Evolutionary conservation across 2,113 vertebrate species (phyloP).

Genomic region (Natator depressus): DNA sequence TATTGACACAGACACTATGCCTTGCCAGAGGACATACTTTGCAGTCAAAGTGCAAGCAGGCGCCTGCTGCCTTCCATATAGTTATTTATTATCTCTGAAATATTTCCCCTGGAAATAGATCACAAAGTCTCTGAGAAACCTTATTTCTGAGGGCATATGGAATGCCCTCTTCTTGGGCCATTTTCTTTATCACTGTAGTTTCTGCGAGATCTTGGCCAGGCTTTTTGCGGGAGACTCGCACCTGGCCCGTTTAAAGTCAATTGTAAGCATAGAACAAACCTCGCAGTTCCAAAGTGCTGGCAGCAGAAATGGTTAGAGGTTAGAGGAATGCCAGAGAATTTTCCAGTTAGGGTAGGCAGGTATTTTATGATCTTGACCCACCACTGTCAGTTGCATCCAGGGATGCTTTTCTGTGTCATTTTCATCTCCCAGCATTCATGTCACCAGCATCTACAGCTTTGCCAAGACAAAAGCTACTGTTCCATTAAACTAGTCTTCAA

Average conservation of each 20-base stretch:
- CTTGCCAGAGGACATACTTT: too few relatives aligned
- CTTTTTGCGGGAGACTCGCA: background rate
- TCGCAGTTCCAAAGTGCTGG: background rate
- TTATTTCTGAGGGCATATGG: background rate
- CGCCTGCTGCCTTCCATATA: background rate
- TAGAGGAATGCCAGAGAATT: background rate
- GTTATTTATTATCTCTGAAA: background rate
- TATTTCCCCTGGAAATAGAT: background rate
- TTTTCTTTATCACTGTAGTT: background rate
- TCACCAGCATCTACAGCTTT: rapidly evolving
- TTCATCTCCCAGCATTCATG: background rate
- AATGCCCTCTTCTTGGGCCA: background rate
- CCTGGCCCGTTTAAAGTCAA: background rate
- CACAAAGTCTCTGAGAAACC: background rate
- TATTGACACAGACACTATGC: too few relatives aligned
- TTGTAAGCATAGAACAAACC: background rate
- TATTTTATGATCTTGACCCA: background rate
- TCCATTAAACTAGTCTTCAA: background rate
- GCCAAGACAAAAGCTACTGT: background rate
- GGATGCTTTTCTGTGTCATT: rapidly evolving
- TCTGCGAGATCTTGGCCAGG: background rate
- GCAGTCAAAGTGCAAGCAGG: background rate
- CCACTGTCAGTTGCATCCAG: rapidly evolving
- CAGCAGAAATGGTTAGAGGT: background rate
- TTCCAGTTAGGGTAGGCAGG: background rate